Percentiles rank a stretch among this genome's conserved stretches.
Conservation (phyloP, 1,140 invertebrate species). For the Penaeus chinensis region DNA sequence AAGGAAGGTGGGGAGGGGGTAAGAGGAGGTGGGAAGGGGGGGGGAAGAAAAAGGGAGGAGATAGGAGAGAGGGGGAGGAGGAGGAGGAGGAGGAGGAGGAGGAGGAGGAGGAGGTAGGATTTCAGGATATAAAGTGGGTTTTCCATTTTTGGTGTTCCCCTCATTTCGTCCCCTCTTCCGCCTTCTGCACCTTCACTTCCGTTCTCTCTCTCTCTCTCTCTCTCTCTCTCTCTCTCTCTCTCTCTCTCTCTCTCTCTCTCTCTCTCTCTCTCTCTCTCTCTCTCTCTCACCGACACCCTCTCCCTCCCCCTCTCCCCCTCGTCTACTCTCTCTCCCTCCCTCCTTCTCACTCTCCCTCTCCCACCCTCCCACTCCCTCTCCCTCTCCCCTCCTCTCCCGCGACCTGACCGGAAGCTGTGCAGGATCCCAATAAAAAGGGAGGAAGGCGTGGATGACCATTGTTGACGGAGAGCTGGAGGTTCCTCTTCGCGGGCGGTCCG, state of each 20-base stretch:
- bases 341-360: neutral
- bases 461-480: slow-evolving; percentile 38
- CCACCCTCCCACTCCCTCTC: slow-evolving; percentile 13
- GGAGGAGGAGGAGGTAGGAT: too few relatives aligned
- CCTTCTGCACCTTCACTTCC: neutral
- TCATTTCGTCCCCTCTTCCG: neutral
- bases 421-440: slow-evolving; percentile 30
- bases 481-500: slow-evolving; percentile 32
- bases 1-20: too few relatives aligned
- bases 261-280: slow-evolving; percentile 37
- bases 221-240: slow-evolving; percentile 27
- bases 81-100: too few relatives aligned
- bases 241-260: slow-evolving; percentile 32
- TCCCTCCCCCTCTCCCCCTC: neutral
- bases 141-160: neutral
- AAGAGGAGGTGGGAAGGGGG: too few relatives aligned
- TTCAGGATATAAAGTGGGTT: too few relatives aligned
- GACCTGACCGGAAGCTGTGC: slow-evolving; percentile 24
- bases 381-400: neutral
- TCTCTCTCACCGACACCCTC: slow-evolving; percentile 20
- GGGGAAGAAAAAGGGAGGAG: too few relatives aligned
- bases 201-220: slow-evolving; percentile 7
- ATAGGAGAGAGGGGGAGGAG: too few relatives aligned
- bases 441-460: slow-evolving; percentile 42
- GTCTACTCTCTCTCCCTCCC: neutral